These are phyloP conservation scores for Pharmacophagus antenor DNA, from an alignment of 2,888 invertebrate genomes.

Conservation along the genomic window DNA sequence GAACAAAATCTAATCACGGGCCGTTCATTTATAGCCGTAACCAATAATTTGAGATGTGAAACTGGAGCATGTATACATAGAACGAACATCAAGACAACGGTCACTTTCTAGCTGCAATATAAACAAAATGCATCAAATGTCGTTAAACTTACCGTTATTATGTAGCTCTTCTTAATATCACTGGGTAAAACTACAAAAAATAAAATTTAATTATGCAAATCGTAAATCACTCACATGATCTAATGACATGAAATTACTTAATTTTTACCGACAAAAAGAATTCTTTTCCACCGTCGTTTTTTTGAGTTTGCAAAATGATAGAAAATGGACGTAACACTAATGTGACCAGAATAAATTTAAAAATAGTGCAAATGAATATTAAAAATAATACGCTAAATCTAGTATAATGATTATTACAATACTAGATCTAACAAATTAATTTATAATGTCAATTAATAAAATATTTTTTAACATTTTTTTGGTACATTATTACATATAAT, in stretches of 20 bases:
- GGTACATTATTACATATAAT: no score
- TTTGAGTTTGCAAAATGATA: conserved; percentile 60
- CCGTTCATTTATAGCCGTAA: conserved; percentile 65
- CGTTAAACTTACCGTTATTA: conserved; percentile 67
- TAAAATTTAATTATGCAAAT: conserved; percentile 51
- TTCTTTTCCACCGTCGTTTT: conserved; percentile 67
- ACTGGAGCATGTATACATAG: conserved; percentile 65
- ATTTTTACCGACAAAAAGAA: conserved; percentile 60
- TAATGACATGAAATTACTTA: conserved; percentile 48
- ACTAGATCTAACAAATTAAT: no score
- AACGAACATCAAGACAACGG: conserved; percentile 64
- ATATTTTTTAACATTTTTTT: no score
- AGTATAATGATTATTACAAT: no score
- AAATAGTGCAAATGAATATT: background rate
- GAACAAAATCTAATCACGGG: conserved; percentile 60
- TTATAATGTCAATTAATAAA: no score
- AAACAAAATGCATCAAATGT: conserved; percentile 72
- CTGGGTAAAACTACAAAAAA: conserved; percentile 46
- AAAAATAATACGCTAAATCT: background rate
- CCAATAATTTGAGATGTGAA: conserved; percentile 62
- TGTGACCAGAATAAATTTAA: conserved; percentile 46
- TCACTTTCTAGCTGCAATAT: conserved; percentile 71
- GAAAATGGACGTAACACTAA: conserved; percentile 67
- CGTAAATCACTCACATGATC: conserved; percentile 62
- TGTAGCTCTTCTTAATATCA: conserved; percentile 42